Conservation (phyloP, 2,797 vertebrate genomes). For the Pangasius mekongensis region DNA sequence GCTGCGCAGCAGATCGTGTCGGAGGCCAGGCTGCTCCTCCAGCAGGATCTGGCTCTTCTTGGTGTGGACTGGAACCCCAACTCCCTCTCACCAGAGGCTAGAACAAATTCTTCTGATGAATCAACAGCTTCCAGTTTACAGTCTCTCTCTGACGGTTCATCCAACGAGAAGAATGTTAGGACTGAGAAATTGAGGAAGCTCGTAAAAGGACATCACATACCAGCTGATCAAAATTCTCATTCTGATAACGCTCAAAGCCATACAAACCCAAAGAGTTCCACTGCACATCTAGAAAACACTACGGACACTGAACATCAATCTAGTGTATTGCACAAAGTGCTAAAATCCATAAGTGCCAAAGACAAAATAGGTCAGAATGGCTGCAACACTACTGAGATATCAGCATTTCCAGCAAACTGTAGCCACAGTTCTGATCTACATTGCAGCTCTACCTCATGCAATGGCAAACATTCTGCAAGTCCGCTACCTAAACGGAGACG, state of each 20-base stretch:
- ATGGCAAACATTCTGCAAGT: conserved; percentile 6
- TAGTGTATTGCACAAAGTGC: conserved; percentile 74
- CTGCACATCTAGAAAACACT: conserved; percentile 33
- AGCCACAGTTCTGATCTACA: conserved; percentile 30
- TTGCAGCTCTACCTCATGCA: neutral
- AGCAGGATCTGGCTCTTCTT: conserved; percentile 86
- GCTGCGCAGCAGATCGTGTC: conserved; percentile 86
- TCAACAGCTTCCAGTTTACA: conserved; percentile 28
- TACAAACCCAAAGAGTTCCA: conserved; percentile 22
- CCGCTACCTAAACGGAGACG: conserved; percentile 70
- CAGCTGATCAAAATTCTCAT: neutral
- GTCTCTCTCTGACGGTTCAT: conserved; percentile 15
- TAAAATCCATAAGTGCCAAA: conserved; percentile 71
- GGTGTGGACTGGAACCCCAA: conserved; percentile 88
- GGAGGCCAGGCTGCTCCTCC: conserved; percentile 87
- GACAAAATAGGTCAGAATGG: conserved; percentile 55
- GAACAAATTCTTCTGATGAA: conserved; percentile 30
- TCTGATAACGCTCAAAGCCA: neutral
- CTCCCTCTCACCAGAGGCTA: conserved; percentile 49
- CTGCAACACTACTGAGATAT: neutral
- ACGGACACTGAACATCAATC: conserved; percentile 60
- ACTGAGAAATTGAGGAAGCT: conserved; percentile 11
- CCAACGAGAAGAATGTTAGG: neutral
- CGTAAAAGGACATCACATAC: conserved; percentile 17
- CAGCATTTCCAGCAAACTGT: conserved; percentile 6